phyloP scores from a whole-genome alignment of 2,797 vertebrate genomes.

The Hyperoplus lanceolatus region DNA sequence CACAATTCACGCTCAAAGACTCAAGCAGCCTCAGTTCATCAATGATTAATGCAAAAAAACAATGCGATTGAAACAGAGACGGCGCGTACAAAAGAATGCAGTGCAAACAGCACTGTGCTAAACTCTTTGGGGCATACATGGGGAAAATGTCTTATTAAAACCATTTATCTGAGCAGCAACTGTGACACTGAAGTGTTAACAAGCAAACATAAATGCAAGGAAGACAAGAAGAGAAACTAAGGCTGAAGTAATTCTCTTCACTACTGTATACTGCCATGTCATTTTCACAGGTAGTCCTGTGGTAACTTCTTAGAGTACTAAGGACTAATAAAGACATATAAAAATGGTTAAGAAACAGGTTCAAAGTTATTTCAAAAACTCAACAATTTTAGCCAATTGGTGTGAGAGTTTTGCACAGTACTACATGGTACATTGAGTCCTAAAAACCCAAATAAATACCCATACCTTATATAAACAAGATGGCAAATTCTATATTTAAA shows the following conservation, averaged over 20 bases:
- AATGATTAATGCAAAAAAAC: conserved; percentile 51
- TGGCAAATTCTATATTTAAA: conserved; percentile 1
- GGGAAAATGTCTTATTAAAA: background rate
- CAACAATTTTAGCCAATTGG: background rate
- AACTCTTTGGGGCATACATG: background rate
- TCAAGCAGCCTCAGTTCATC: conserved; percentile 46
- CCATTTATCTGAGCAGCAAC: background rate
- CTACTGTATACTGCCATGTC: background rate
- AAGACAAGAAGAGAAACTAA: background rate
- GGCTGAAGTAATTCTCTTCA: background rate
- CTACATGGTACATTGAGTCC: background rate
- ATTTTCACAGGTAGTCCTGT: background rate
- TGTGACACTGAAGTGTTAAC: background rate
- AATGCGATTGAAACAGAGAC: conserved; percentile 32
- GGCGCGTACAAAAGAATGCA: conserved; percentile 28
- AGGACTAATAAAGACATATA: background rate
- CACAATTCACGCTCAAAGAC: conserved; percentile 47
- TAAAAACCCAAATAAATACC: conserved; percentile 16
- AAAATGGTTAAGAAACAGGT: background rate
- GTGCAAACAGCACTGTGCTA: conserved; percentile 21
- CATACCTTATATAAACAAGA: background rate
- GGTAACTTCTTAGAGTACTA: background rate
- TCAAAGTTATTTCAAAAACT: background rate
- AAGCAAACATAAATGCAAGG: background rate
- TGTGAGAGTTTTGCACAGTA: conserved; percentile 3